These are phyloP conservation scores for Heliothis virescens DNA, from an alignment of 1,140 invertebrate genomes.

Conservation along the genomic window DNA sequence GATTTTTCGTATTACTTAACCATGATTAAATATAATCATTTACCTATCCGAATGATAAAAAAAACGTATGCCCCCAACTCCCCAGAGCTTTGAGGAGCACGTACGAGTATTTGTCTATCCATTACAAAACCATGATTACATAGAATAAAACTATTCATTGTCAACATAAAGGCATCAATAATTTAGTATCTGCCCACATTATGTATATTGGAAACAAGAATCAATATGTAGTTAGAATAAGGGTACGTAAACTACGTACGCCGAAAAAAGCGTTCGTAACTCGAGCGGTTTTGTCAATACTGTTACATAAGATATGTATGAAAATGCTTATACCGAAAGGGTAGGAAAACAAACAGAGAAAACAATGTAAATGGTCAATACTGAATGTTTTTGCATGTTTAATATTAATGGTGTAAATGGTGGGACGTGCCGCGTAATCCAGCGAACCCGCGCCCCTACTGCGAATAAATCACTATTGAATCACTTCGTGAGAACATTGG, in stretches of 20 bases:
- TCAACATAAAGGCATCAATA: neutral
- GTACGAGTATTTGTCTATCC: too few relatives aligned
- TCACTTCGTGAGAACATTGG: neutral
- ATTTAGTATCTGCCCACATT: neutral
- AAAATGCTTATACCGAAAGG: constrained; percentile 40
- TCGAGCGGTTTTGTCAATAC: constrained; percentile 31
- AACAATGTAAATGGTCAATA: constrained; percentile 41
- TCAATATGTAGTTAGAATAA: constrained; percentile 40
- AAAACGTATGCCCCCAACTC: too few relatives aligned
- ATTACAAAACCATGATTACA: neutral
- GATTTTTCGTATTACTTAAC: too few relatives aligned
- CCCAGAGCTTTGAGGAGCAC: too few relatives aligned
- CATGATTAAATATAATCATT: too few relatives aligned
- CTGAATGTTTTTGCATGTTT: constrained; percentile 35
- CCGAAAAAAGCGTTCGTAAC: constrained; percentile 11
- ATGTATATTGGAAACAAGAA: constrained; percentile 19
- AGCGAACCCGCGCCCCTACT: neutral
- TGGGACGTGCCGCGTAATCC: constrained; percentile 7
- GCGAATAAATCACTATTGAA: neutral
- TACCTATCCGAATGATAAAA: too few relatives aligned
- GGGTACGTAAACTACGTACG: neutral
- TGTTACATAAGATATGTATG: constrained; percentile 37
- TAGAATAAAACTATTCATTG: neutral
- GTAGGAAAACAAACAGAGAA: constrained; percentile 18
- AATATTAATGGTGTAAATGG: constrained; percentile 37